Conservation (phyloP, 2,888 invertebrate species). For the Sminthurinus aureus region DNA sequence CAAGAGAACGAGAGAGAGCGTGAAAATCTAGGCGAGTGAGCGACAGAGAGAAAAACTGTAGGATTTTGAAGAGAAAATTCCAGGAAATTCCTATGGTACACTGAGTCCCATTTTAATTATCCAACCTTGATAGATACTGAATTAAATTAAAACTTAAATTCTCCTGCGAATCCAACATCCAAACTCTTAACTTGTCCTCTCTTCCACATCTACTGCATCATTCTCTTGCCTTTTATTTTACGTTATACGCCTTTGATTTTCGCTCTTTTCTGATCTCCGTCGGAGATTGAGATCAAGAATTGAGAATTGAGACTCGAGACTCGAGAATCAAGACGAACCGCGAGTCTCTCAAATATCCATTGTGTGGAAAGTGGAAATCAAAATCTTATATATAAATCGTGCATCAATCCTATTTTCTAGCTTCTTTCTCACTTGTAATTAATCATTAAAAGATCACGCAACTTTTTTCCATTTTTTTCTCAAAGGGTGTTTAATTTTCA, state of each 20-base stretch:
- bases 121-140: conserved; percentile 40
- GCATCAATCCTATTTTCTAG: not conserved
- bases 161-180: conserved; percentile 27
- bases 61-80: conserved; percentile 45
- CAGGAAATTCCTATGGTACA: conserved; percentile 55
- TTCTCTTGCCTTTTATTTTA: not conserved
- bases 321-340: not conserved
- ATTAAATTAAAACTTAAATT: conserved; percentile 37
- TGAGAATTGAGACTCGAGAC: no score
- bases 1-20: conserved; percentile 31
- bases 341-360: not conserved
- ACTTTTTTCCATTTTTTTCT: not conserved
- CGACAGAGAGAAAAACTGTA: conserved; percentile 32
- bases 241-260: no score
- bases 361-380: conserved; percentile 16
- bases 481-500: no score
- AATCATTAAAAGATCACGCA: not conserved
- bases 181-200: not conserved
- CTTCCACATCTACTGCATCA: not conserved
- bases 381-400: conserved; percentile 9
- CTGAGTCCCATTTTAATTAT: conserved; percentile 57
- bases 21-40: conserved; percentile 25
- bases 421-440: not conserved
- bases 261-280: not conserved
- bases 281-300: not conserved